Base-by-base conservation (phyloP, 2,888 invertebrate species). In the Mythimna loreyi region DNA sequence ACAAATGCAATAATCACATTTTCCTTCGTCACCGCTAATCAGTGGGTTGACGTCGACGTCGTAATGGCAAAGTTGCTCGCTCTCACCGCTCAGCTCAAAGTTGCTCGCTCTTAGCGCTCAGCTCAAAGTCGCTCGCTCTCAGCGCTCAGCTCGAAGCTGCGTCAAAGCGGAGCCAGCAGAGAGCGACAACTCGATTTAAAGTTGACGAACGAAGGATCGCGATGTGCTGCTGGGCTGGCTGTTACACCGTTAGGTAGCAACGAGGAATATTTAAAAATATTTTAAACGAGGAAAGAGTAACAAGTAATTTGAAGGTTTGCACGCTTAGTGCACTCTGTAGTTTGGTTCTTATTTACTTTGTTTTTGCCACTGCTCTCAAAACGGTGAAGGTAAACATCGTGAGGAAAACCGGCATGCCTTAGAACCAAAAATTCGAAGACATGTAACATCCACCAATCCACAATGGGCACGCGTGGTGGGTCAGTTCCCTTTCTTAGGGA, bases 111-210 rank as follows among this genome's bases (percentile, higher is more conserved):
- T 6, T 30, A 21, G 70, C 45, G 43, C 61, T 36, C 66, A 16
- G 63, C 43, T 43, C 60, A 53, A 75, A 75, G 80, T 79, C 53
- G 53, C 21, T 69, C 43, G 25, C 25, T 25, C 25, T 6, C 49
- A 21, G 70, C 45, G 43, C 61, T 36, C 66, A 16, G 63, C 43
- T 43, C 50, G 30, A 52, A 78, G 78, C 78, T 72, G 57, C 61
- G 69, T 69, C 79, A 69, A 62, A 69, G 82, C 57, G 61, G 61
- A 68, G 67, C 81, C 50, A 60, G 67, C 82, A 78, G 65, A 66
- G 43, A 74, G 57, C 71, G 55, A 30, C 56, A 83, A 83, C 83
- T 85, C 76, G 78, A 83, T 83, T 80, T 81, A 84, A n/a, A 78
- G 73, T 82, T 75, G 78, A 78, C 69, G 84, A 71, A 55, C 55